These are phyloP conservation scores for Apistogramma diplotaenia DNA, from an alignment of 2,113 vertebrate genomes.

Conservation along the genomic window DNA sequence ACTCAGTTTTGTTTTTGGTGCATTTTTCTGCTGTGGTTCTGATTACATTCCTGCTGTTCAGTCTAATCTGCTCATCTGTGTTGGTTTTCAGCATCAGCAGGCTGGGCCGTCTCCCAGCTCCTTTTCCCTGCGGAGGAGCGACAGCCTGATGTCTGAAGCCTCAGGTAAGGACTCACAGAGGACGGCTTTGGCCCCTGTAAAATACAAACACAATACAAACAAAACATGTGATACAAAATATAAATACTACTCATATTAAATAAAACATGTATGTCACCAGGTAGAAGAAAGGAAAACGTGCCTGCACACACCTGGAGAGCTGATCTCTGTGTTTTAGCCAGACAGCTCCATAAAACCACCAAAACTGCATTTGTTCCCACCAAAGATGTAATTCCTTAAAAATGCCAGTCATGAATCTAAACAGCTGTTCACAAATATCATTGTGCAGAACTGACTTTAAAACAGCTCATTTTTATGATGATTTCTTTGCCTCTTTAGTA, in stretches of 20 bases:
- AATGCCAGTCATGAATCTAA: no score
- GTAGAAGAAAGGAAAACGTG: background rate
- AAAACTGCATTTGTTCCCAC: no score
- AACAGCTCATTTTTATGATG: background rate
- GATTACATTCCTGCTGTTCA: background rate
- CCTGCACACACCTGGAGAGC: background rate
- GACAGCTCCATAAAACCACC: background rate
- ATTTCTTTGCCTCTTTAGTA: background rate
- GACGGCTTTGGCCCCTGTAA: background rate
- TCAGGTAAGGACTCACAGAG: slow-evolving; percentile 81
- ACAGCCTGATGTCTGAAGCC: slow-evolving; percentile 82
- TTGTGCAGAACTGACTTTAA: background rate
- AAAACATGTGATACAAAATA: background rate
- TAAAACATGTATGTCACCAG: background rate
- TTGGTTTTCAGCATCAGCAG: slow-evolving; percentile 74
- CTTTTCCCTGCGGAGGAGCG: slow-evolving; percentile 82
- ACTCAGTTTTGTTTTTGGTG: background rate
- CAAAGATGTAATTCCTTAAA: no score
- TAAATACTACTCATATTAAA: background rate
- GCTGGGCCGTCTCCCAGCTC: slow-evolving; percentile 60
- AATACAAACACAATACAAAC: background rate
- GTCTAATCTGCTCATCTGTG: slow-evolving; percentile 29
- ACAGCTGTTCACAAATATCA: no score
- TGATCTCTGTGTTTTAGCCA: background rate
- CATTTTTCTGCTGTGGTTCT: background rate